Conservation (phyloP, 2,113 vertebrate species). For the Myotis davidii region DNA sequence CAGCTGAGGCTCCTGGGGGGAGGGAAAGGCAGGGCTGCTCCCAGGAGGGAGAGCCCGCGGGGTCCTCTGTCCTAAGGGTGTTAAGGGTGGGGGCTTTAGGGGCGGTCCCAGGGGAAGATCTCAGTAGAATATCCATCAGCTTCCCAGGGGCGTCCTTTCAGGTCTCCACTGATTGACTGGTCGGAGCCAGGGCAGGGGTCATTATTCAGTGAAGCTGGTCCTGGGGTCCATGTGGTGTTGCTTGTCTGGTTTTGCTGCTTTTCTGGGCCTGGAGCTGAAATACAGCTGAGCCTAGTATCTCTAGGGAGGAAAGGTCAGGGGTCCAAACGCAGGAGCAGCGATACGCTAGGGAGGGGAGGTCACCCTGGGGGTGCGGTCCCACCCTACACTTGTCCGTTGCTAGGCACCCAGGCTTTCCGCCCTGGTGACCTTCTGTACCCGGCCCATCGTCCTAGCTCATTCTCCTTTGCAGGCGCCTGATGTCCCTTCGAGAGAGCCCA, state of each 20-base stretch:
- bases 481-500: conserved; percentile 92
- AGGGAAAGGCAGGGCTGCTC: too few species aligned
- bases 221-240: not conserved
- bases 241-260: not conserved
- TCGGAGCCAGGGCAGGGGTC: too few species aligned
- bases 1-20: too few species aligned
- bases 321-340: not conserved
- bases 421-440: not conserved
- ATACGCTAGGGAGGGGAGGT: not conserved
- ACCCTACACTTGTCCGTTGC: not conserved
- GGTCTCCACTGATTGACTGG: not conserved
- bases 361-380: too few species aligned
- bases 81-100: not conserved
- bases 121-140: not conserved
- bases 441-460: not conserved
- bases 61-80: too few species aligned
- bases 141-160: not conserved
- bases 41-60: too few species aligned
- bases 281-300: not conserved
- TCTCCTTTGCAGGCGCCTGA: conserved; percentile 88
- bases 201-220: not conserved
- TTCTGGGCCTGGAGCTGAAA: not conserved
- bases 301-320: not conserved
- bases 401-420: not conserved
- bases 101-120: not conserved